A percentile compares a stretch with the other conserved stretches of the same genome.
These are phyloP conservation scores for Tenualosa ilisha DNA, from an alignment of 2,797 vertebrate genomes.

Conservation along the genomic window DNA sequence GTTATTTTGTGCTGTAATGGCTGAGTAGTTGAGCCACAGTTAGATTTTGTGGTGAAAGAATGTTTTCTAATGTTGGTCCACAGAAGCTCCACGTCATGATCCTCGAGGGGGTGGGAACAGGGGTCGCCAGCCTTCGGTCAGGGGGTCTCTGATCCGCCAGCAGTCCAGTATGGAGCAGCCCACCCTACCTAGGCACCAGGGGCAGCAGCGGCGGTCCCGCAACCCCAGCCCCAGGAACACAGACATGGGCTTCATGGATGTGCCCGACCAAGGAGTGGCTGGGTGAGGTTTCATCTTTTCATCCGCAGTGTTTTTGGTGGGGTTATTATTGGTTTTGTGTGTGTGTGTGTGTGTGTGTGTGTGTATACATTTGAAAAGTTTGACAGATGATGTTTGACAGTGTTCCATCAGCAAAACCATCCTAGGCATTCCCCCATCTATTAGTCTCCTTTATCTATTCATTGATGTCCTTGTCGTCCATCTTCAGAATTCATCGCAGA, in stretches of 20 bases:
- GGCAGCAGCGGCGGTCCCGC: slow-evolving; percentile 54
- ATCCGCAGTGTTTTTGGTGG: slow-evolving; percentile 60
- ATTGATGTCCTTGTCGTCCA: background rate
- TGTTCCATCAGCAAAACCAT: background rate
- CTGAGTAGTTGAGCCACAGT: background rate
- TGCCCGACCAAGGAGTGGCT: slow-evolving; percentile 82
- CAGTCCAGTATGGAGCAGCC: slow-evolving; percentile 83
- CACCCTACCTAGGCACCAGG: slow-evolving; percentile 69
- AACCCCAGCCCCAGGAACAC: slow-evolving; percentile 54
- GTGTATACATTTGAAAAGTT: background rate
- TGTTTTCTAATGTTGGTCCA: background rate
- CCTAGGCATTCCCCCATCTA: background rate
- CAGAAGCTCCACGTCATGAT: slow-evolving; percentile 45
- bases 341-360: slow-evolving; percentile 7
- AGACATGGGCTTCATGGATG: slow-evolving; percentile 81
- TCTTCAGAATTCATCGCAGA: slow-evolving; percentile 72
- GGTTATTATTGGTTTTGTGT: slow-evolving; percentile 33
- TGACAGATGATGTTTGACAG: background rate
- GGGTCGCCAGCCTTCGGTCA: slow-evolving; percentile 28
- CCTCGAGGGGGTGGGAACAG: slow-evolving; percentile 34
- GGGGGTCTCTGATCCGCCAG: slow-evolving; percentile 69
- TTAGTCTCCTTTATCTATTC: background rate
- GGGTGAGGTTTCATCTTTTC: slow-evolving; percentile 68
- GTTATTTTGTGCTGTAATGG: background rate
- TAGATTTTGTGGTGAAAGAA: background rate